Evolutionary conservation across 2,797 vertebrate genomes (phyloP).

Genomic region (Bufotes viridis): DNA sequence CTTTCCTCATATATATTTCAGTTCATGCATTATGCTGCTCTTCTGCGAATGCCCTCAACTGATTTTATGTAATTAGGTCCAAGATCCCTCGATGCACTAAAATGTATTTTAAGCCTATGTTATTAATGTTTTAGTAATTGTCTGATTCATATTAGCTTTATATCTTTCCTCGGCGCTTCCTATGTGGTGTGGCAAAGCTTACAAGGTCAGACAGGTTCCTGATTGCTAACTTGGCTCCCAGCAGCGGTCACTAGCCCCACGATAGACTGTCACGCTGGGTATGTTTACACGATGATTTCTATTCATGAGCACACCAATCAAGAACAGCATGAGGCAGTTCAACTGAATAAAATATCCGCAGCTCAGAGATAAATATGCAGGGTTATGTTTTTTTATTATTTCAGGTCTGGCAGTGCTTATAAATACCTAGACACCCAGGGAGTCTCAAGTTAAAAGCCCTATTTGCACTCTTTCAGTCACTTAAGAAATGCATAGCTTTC

Average conservation of each 20-base stretch:
- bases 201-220: conserved; percentile 63
- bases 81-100: conserved; percentile 54
- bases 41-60: conserved; percentile 47
- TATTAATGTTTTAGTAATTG: conserved; percentile 61
- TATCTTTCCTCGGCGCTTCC: conserved; percentile 43
- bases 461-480: conserved; percentile 61
- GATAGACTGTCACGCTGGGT: conserved; percentile 62
- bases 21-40: conserved; percentile 38
- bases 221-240: conserved; percentile 64
- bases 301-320: conserved; percentile 64
- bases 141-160: conserved; percentile 57
- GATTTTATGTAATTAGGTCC: conserved; percentile 62
- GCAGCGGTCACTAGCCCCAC: conserved; percentile 61
- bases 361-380: conserved; percentile 62
- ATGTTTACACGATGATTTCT: conserved; percentile 64
- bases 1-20: conserved; percentile 47
- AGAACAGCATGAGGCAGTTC: conserved; percentile 64
- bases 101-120: conserved; percentile 58
- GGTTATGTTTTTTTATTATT: conserved; percentile 64
- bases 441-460: conserved; percentile 60
- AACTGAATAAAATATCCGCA: conserved; percentile 63
- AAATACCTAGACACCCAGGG: conserved; percentile 61
- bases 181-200: conserved; percentile 61
- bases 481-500: conserved; percentile 47
- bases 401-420: conserved; percentile 61